Base-by-base conservation (phyloP, 2,888 invertebrate genomes). In the Pristionchus exspectatus region DNA sequence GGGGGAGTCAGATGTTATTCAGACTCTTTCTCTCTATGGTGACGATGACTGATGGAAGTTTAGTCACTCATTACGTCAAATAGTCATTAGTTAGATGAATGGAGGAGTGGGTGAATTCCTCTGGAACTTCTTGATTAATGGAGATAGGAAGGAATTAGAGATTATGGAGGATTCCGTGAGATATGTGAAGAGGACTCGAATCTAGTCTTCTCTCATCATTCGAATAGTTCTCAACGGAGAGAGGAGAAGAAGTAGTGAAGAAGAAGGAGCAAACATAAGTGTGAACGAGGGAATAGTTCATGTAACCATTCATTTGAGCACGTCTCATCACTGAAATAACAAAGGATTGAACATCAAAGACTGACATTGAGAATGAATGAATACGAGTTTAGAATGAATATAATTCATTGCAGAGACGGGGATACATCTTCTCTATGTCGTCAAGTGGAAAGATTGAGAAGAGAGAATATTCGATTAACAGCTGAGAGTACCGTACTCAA, bases 371-470 rank as follows among this genome's bases (percentile, higher is more conserved):
- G 10, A 69, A 69, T n/a, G 16, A 69, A 27, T 16, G 69, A 27
- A 69, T 4, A 30, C 5, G n/a, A 24, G 84, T 4, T 21, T 24
- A 84, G 18, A 56, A n/a, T 54, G 54, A 30, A 56, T 27, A 54
- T 18, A 18, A 44, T 50, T 50, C 7, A 44, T 50, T 50, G 1
- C 54, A 88, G 88, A 3, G 72, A 72, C 16, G 72, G 54, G 12
- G 74, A 74, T n/a, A 21, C 72, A 16, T n/a, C 72, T 10, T 50
- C 88, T n/a, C 56, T 88, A 1, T 69, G 74, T 24, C 33, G 88
- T 14, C 88, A 88, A 54, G 30, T 88, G 74, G 88, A 88, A n/a
- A n/a, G 88, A 88, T 54, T 88, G 54, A 38, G 74, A 30, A 69
- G 50, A 30, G 88, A 88, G 88, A 88, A 88, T 30, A n/a, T 88